Base-by-base conservation (phyloP, 2,113 vertebrate species). In the Alouatta palliata region DNA sequence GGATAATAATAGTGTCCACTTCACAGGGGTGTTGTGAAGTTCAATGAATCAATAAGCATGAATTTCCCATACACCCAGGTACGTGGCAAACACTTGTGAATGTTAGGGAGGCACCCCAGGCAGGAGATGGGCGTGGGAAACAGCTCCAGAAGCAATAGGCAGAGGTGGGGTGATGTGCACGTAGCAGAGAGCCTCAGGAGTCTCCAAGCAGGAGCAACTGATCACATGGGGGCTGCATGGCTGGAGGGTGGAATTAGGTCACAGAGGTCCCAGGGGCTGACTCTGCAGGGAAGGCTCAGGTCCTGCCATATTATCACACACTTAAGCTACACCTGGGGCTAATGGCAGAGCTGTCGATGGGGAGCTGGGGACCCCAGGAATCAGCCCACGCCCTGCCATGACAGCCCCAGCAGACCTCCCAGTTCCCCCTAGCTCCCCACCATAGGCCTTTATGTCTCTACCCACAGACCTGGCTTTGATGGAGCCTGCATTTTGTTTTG, bases 401-500 rank as follows among this genome's bases (percentile, higher is more conserved):
- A 20, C 2, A 21, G 52, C n/a, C 70, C 43, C 8, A 52, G 2
- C 23, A 30, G 4, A 13, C 6, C 3, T 5, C 23, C 37, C 76
- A 37, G 1, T 0, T 37, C 32, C 0, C 21, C 20, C 4, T 27
- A 64, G 5, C 61, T 64, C 61, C 61, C 61, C 16, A 17, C 47
- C 5, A 0, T 17, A 4, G 12, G 47, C 49, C 49, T 43, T 16
- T 54, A 58, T 6, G 0, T 87, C 52, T 49, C 64, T 30, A 4
- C 52, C 64, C 37, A 92, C 3, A 89, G 70, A 47, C 73, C 92
- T 94, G 61, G 64, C 14, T 95, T 94, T 79, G 94, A 80, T 43
- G 21, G 75, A 95, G 79, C 66, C 35, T 64, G 79, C 5, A 6
- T 45, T 77, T 90, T 91, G 23, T 82, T 86, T 79, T 95, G 37